Evolutionary conservation across 2,113 vertebrate genomes (phyloP), one percentile per base, ranked within the genome.

Genomic region (Elephantulus edwardii): DNA sequence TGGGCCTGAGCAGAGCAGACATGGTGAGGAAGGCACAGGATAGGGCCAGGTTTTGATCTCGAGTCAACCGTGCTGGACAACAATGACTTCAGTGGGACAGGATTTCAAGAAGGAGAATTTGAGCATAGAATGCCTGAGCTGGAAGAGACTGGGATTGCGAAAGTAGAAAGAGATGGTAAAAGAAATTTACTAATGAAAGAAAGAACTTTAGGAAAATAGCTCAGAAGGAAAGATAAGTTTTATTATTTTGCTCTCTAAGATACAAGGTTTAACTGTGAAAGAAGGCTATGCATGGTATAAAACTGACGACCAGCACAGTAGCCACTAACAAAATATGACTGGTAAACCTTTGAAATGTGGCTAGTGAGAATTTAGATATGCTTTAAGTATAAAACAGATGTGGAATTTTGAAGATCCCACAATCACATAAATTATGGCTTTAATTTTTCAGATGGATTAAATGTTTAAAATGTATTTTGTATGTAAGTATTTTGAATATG

Each of bases 211-310:
- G 28, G 52, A 5, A 74, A 78, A 80, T 54, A 38, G 24, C 12
- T 79, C 58, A n/a, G 30, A 76, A n/a, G 28, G 42, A 85, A 83
- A 46, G 81, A 72, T 80, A 9, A 90, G 7, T 35, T 94, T 52
- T 92, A 19, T 75, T 83, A 4, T 19, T 60, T 60, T 60, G 24
- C 24, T 42, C 17, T 22, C 2, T 80, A 88, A 89, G 19, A 52
- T 35, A 35, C 11, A 46, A 60, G 86, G 2, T 90, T 89, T 56
- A 50, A 28, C 62, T 81, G 17, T 48, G 8, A 86, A 42, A 68
- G 35, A 28, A 92, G n/a, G 14, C 28, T 74, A 76, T 56, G 58
- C 8, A 46, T 48, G 35, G 24, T 16, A 86, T 46, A 60, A 93
- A 62, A 46, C 16, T 56, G 7, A 56, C 19, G 1, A 56, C 30